A percentile compares a stretch with the other conserved stretches of the same genome.
Conservation (phyloP, 2,113 vertebrate species). For the Myotis lucifugus region DNA sequence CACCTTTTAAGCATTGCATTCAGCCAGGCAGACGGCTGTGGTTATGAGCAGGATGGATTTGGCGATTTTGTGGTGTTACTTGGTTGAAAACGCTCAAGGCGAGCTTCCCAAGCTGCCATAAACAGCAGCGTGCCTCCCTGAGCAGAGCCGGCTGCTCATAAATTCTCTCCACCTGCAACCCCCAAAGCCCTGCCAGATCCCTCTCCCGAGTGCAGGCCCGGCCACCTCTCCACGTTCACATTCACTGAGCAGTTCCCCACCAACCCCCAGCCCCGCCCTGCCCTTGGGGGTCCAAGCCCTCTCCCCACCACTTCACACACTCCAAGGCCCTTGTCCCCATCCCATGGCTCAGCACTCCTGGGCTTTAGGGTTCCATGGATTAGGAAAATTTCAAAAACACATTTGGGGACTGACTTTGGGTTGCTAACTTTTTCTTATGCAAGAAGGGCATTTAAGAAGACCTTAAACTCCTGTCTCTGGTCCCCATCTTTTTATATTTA, state of each 20-base stretch:
- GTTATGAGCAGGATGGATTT: neutral
- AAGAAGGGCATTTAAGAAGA: neutral
- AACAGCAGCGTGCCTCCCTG: neutral
- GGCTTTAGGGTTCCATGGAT: neutral
- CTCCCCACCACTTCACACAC: neutral
- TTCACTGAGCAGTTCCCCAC: neutral
- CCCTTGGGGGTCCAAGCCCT: neutral
- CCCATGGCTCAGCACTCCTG: neutral
- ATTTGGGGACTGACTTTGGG: neutral
- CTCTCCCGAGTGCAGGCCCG: neutral
- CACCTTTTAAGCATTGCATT: neutral
- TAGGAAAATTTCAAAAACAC: neutral
- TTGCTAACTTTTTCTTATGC: neutral
- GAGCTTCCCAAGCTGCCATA: neutral
- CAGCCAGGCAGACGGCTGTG: neutral
- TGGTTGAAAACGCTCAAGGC: neutral
- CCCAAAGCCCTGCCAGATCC: neutral
- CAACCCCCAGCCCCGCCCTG: neutral
- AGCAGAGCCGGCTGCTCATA: neutral
- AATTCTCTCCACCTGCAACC: neutral
- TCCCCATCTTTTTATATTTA: no score
- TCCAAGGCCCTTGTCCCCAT: no score
- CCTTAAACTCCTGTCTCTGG: neutral
- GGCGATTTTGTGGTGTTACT: neutral
- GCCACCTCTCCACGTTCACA: fast-evolving